Evolutionary conservation across 2,888 invertebrate species (phyloP).

Genomic region (Eristalis pertinax): DNA sequence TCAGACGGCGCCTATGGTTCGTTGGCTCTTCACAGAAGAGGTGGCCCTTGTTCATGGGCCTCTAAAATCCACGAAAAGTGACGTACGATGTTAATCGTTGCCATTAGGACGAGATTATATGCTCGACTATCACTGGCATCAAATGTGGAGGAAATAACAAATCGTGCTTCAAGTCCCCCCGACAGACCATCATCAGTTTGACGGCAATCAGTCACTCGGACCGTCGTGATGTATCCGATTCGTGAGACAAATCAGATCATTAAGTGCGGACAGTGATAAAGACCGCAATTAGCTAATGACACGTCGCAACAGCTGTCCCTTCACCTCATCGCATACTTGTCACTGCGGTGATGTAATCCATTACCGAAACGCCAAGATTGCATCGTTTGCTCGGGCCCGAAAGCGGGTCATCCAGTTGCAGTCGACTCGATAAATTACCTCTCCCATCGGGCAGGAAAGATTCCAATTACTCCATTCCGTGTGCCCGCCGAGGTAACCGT

Average conservation of each 20-base stretch:
- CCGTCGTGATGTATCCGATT: background rate
- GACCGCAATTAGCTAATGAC: background rate
- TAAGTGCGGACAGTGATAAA: background rate
- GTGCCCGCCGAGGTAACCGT: slow-evolving; percentile 14
- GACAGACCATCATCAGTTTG: background rate
- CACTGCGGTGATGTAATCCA: background rate
- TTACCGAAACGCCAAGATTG: background rate
- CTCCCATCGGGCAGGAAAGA: slow-evolving; percentile 14
- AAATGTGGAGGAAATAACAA: too few species aligned
- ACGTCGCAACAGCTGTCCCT: background rate
- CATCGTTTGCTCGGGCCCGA: background rate
- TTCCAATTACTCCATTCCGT: slow-evolving; percentile 56
- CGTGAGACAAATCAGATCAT: background rate
- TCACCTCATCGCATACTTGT: background rate
- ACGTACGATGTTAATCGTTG: too few species aligned
- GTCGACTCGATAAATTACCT: slow-evolving; percentile 61
- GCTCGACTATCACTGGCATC: too few species aligned
- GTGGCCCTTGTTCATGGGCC: too few species aligned
- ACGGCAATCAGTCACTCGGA: background rate
- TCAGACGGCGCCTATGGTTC: too few species aligned
- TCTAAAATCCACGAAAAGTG: too few species aligned
- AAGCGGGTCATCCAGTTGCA: slow-evolving; percentile 58
- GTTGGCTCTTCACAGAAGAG: too few species aligned
- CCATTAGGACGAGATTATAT: too few species aligned
- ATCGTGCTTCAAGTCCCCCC: too few species aligned